Evolutionary conservation across 2,888 invertebrate species (phyloP).

Genomic region (Cyrtodaria siliqua): DNA sequence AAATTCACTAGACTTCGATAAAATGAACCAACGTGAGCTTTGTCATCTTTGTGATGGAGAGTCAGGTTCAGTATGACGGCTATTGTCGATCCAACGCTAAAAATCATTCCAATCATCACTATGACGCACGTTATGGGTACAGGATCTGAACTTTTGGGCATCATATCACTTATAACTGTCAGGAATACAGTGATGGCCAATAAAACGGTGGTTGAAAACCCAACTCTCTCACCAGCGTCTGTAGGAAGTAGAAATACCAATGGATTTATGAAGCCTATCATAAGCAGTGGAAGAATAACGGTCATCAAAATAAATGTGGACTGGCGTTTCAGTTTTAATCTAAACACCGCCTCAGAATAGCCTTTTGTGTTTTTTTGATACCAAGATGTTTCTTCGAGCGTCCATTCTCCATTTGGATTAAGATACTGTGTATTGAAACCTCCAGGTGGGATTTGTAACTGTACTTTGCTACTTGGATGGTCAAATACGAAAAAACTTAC

Average conservation of each 20-base stretch:
- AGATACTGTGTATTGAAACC: not conserved
- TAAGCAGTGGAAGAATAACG: constrained; percentile 9
- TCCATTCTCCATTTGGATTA: constrained; percentile 1
- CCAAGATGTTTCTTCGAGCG: not conserved
- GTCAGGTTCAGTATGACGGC: constrained; percentile 7
- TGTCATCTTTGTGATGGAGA: constrained; percentile 1
- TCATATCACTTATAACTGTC: constrained; percentile 1
- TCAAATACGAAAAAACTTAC: constrained; percentile 1
- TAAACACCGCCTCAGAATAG: constrained; percentile 7
- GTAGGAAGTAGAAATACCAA: constrained; percentile 15
- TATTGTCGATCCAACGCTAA: not conserved
- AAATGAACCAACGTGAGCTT: not conserved
- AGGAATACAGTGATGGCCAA: constrained; percentile 13
- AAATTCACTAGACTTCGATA: not conserved
- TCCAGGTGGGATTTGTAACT: not conserved
- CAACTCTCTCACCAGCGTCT: constrained; percentile 12
- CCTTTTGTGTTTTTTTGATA: not conserved
- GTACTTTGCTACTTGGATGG: not conserved
- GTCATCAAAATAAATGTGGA: constrained; percentile 3
- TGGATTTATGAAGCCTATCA: not conserved
- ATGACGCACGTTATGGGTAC: not conserved
- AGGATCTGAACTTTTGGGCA: constrained; percentile 14
- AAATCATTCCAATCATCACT: not conserved
- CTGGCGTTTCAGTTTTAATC: constrained; percentile 10
- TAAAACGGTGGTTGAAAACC: constrained; percentile 1